These are phyloP conservation scores for Trichonephila clavata DNA, from an alignment of 1,140 invertebrate genomes.

Conservation along the genomic window DNA sequence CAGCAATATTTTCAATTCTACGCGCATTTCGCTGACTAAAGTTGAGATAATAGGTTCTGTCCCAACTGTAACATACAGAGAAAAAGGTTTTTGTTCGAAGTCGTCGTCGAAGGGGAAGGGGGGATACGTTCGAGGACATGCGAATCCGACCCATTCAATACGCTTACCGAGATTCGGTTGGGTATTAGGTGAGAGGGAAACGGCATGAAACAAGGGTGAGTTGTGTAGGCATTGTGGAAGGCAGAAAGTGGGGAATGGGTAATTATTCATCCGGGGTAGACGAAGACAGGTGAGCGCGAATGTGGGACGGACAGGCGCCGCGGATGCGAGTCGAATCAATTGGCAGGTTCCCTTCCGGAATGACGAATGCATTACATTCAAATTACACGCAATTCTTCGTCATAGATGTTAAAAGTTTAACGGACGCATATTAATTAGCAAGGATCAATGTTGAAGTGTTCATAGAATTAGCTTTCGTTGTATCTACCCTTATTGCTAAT, in stretches of 20 bases:
- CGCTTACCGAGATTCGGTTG: too few species aligned
- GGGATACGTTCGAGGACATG: not conserved
- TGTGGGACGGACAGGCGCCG: conserved; percentile 62
- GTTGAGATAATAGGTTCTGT: too few species aligned
- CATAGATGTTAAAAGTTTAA: too few species aligned
- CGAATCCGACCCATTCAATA: too few species aligned
- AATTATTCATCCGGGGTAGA: conserved; percentile 12
- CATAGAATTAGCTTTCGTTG: too few species aligned
- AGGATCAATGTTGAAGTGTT: too few species aligned
- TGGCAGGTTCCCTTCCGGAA: conserved; percentile 1
- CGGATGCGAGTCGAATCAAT: not conserved
- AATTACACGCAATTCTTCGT: not conserved
- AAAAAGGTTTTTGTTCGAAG: too few species aligned
- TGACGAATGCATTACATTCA: not conserved
- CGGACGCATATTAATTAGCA: too few species aligned
- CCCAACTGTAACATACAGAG: too few species aligned
- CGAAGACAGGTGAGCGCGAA: conserved; percentile 57
- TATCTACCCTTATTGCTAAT: too few species aligned
- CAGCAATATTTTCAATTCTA: too few species aligned
- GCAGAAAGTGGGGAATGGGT: conserved; percentile 7
- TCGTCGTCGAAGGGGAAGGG: not conserved
- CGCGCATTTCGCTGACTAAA: too few species aligned
- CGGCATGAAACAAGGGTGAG: not conserved
- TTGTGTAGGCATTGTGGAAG: not conserved
- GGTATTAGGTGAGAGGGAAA: not conserved